Percentiles rank a stretch among this genome's conserved stretches.
These are phyloP conservation scores for Epizoanthus scotinus DNA, from an alignment of 92 coral and sea anemone species.

Conservation along the genomic window DNA sequence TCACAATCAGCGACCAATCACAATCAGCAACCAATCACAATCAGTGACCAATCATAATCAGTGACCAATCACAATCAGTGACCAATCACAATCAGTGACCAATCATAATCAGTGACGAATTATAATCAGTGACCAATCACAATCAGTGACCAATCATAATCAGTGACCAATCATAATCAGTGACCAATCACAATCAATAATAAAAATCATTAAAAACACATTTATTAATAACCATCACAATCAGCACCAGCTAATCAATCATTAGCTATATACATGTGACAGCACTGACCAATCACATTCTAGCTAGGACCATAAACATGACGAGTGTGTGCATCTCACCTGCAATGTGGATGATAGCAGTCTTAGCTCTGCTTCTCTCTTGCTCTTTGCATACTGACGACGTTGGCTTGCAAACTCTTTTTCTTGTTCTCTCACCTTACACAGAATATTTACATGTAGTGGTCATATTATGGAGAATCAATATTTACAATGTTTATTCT, in stretches of 20 bases:
- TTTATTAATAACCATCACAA: too few species aligned
- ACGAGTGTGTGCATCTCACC: background rate
- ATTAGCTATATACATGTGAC: too few species aligned
- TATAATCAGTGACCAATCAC: background rate
- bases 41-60: too few species aligned
- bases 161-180: background rate
- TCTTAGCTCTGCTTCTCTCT: constrained; percentile 12
- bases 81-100: background rate
- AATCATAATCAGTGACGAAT: background rate
- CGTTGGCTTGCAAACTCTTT: constrained; percentile 40
- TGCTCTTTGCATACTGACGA: constrained; percentile 35
- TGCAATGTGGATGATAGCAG: constrained; percentile 24
- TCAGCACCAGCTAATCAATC: too few species aligned
- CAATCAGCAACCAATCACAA: too few species aligned
- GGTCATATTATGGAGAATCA: too few species aligned
- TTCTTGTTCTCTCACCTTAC: constrained; percentile 36
- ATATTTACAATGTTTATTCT: too few species aligned
- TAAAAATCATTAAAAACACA: background rate
- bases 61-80: too few species aligned
- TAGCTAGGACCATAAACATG: too few species aligned
- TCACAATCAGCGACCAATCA: too few species aligned
- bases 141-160: background rate
- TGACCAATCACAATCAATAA: background rate
- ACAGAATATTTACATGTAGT: too few species aligned
- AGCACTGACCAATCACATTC: background rate